Percentiles rank a stretch among this genome's conserved stretches.
Conservation (phyloP, 2,113 vertebrate species). For the Vidua chalybeata region DNA sequence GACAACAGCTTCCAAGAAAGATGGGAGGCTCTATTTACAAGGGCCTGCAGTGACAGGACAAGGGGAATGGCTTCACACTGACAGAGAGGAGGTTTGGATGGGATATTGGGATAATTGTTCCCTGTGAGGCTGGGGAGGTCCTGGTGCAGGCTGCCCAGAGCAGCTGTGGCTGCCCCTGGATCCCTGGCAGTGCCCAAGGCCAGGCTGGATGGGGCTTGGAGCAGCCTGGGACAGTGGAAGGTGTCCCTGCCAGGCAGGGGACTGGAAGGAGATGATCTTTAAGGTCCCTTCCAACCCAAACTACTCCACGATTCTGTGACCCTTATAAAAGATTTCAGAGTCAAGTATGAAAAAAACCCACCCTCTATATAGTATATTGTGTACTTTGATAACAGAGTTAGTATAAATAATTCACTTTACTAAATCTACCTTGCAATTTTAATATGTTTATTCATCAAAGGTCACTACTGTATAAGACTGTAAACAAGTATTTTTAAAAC, state of each 20-base stretch:
- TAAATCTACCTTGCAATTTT: not conserved
- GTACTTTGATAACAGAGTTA: not conserved
- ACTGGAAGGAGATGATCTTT: not conserved
- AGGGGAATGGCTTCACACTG: not conserved
- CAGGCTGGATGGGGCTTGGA: accelerated
- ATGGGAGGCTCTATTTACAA: not conserved
- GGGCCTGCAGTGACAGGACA: not conserved
- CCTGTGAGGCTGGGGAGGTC: not conserved
- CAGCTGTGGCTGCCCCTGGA: not conserved
- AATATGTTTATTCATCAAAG: not conserved
- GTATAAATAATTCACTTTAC: not conserved
- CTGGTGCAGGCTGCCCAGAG: not conserved
- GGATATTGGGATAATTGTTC: not conserved
- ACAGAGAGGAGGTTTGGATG: not conserved
- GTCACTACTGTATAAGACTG: not conserved
- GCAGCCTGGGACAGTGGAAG: not conserved
- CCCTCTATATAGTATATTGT: not conserved
- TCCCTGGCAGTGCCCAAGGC: not conserved
- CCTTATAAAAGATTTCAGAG: not conserved
- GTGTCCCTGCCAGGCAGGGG: not conserved
- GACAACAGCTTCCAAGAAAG: slow-evolving; percentile 9
- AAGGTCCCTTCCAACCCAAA: not conserved
- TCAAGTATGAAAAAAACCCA: not conserved
- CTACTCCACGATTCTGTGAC: not conserved
- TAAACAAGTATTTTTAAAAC: not conserved